These are phyloP conservation scores for Lordiphosa mommai DNA, from an alignment of 1,140 invertebrate genomes.

Conservation along the genomic window DNA sequence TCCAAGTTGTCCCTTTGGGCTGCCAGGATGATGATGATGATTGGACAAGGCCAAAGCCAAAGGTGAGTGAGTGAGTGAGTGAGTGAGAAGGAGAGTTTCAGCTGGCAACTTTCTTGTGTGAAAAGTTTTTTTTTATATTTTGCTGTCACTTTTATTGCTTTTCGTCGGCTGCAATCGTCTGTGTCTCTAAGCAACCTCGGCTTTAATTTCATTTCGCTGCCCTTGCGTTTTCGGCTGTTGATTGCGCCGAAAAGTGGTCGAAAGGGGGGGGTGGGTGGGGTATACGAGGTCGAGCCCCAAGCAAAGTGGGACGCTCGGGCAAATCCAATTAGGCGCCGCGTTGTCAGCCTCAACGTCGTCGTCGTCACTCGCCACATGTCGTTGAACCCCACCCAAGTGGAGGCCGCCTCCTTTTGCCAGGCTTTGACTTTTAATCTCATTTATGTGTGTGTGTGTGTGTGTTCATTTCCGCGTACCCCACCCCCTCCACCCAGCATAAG, in stretches of 20 bases:
- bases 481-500: conserved; percentile 30
- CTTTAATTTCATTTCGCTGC: conserved; percentile 70
- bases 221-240: conserved; percentile 62
- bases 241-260: conserved; percentile 60
- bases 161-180: conserved; percentile 26
- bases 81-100: neutral
- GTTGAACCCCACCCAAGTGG: conserved; percentile 30
- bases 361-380: conserved; percentile 33
- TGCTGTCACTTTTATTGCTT: conserved; percentile 53
- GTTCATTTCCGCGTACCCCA: conserved; percentile 28
- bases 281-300: conserved; percentile 19
- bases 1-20: neutral
- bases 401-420: neutral
- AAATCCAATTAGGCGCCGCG: conserved; percentile 71
- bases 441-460: conserved; percentile 27
- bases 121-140: conserved; percentile 44
- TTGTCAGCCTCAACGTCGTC: conserved; percentile 32
- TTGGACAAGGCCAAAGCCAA: conserved; percentile 4
- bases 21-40: conserved; percentile 1
- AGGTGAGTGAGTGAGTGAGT: neutral
- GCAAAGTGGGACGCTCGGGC: conserved; percentile 57
- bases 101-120: conserved; percentile 31
- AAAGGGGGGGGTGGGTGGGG: conserved; percentile 6
- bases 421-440: conserved; percentile 71
- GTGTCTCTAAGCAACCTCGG: conserved; percentile 24